phyloP scores from a whole-genome alignment of 2,113 vertebrate species.

The Pachycephala philippinensis region DNA sequence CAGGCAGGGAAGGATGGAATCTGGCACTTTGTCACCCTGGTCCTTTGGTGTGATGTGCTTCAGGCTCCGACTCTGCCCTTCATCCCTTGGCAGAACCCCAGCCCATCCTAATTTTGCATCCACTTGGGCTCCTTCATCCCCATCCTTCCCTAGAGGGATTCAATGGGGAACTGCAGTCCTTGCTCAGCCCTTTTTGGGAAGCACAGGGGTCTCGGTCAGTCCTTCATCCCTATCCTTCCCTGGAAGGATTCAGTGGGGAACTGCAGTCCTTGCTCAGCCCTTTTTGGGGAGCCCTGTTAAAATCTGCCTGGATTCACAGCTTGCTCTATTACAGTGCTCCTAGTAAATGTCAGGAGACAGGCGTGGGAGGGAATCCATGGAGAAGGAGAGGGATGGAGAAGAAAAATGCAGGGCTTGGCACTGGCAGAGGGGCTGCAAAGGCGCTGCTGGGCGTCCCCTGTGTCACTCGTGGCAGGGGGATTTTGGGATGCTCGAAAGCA shows the following conservation, averaged over 20 bases:
- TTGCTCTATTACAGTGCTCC: background rate
- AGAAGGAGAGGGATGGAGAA: slow-evolving; percentile 30
- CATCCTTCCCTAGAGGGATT: background rate
- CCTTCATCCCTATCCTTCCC: background rate
- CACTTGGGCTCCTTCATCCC: background rate
- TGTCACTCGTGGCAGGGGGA: accelerated
- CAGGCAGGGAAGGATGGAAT: background rate
- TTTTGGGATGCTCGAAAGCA: background rate
- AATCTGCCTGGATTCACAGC: background rate
- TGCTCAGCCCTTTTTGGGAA: background rate
- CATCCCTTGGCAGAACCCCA: background rate
- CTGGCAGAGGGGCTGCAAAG: background rate
- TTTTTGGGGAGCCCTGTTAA: background rate
- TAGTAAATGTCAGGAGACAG: background rate
- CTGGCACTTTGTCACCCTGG: background rate
- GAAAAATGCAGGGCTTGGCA: background rate
- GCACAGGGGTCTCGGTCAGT: background rate
- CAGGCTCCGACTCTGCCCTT: background rate
- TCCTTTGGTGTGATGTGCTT: background rate
- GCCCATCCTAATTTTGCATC: background rate
- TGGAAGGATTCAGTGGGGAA: background rate
- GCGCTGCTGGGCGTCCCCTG: background rate
- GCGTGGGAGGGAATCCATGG: slow-evolving; percentile 1
- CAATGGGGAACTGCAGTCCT: background rate
- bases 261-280: background rate